Percentiles rank a stretch among this genome's conserved stretches.
Conservation (phyloP, 1,140 invertebrate species). For the Patella vulgata region DNA sequence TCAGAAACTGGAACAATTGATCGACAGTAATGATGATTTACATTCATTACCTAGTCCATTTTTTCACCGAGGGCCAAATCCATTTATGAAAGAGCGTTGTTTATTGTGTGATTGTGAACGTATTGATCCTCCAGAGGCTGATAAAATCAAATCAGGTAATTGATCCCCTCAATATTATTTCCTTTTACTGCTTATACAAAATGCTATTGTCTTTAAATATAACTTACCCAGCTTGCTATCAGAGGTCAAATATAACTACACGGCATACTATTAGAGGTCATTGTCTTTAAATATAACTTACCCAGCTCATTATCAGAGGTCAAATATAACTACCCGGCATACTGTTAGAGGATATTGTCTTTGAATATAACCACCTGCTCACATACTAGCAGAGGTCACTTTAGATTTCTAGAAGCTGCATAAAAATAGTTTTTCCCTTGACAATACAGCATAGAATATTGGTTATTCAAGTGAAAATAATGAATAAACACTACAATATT, state of each 20-base stretch:
- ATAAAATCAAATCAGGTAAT: conserved; percentile 32
- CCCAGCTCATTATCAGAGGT: neutral
- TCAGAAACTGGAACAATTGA: conserved; percentile 48
- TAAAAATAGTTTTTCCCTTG: no score
- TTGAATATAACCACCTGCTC: no score
- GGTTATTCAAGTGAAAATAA: no score
- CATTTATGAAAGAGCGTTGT: conserved; percentile 55
- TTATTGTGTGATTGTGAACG: conserved; percentile 58
- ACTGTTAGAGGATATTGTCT: no score
- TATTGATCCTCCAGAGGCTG: conserved; percentile 42
- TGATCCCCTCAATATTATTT: neutral
- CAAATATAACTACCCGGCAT: neutral
- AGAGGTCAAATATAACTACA: neutral
- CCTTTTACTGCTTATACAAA: neutral
- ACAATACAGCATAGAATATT: no score
- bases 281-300: neutral
- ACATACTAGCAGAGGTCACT: no score
- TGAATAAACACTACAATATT: no score
- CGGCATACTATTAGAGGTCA: conserved; percentile 21
- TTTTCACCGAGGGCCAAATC: conserved; percentile 50
- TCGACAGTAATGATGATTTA: conserved; percentile 51
- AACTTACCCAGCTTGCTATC: neutral
- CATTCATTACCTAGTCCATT: conserved; percentile 36
- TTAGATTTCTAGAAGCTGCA: no score
- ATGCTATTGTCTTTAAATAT: neutral